phyloP scores from a whole-genome alignment of 92 coral and sea anemone species.

The Epizoanthus rinbou region DNA sequence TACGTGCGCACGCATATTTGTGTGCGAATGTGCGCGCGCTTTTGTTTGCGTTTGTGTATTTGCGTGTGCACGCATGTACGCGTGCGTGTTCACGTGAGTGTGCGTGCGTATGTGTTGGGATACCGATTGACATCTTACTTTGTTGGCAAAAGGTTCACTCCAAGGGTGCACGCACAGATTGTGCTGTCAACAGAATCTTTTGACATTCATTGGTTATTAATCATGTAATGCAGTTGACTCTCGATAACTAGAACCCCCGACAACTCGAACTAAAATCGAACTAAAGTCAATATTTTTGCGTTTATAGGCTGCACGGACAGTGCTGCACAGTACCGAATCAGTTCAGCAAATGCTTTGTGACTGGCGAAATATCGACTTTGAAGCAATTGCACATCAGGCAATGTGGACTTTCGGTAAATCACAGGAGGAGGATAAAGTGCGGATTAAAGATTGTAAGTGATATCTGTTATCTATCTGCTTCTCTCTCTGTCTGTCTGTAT shows the following conservation, averaged over 20 bases:
- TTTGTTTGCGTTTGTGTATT: no score
- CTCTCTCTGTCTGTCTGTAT: background rate
- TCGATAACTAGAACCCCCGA: no score
- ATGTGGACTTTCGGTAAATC: constrained; percentile 91
- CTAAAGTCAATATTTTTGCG: background rate
- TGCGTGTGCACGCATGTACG: background rate
- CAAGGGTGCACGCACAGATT: background rate
- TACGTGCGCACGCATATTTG: background rate
- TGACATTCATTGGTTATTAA: background rate
- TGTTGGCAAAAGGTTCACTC: background rate
- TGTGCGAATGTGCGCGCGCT: background rate
- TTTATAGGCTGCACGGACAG: constrained; percentile 95
- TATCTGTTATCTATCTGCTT: background rate
- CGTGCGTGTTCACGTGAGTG: background rate
- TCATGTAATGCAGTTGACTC: no score
- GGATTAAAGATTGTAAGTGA: constrained; percentile 85
- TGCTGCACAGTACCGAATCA: constrained; percentile 94
- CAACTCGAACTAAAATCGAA: no score
- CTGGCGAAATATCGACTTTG: constrained; percentile 95
- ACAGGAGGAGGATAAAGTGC: constrained; percentile 73
- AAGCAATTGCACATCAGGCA: constrained; percentile 94
- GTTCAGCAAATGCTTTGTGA: constrained; percentile 95
- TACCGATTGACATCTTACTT: no score
- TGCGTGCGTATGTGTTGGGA: background rate
- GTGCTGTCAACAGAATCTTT: background rate